Percentiles rank a stretch among this genome's conserved stretches.
Conservation (phyloP, 2,113 vertebrate genomes). For the Erinaceus europaeus region DNA sequence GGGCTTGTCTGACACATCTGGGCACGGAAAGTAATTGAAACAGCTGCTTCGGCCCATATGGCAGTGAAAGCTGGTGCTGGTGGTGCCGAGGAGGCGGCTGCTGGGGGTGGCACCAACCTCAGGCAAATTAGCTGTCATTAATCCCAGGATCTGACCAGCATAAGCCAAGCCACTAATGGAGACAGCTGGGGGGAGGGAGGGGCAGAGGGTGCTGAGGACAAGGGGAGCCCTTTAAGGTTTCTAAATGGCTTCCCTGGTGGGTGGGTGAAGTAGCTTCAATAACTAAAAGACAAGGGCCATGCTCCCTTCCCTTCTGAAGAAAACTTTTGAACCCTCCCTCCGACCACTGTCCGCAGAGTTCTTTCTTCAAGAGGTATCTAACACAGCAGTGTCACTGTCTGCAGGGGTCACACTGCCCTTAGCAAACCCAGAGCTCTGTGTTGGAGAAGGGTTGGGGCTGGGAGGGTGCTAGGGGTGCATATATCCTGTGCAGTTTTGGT, state of each 20-base stretch:
- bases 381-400: constrained; percentile 70
- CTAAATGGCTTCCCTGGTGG: constrained; percentile 61
- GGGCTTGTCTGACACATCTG: constrained; percentile 99
- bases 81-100: constrained; percentile 80
- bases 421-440: constrained; percentile 65
- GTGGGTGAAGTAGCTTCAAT: not conserved
- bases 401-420: constrained; percentile 59
- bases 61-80: constrained; percentile 93
- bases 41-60: constrained; percentile 99
- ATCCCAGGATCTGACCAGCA: constrained; percentile 99
- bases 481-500: not conserved
- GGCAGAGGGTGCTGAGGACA: constrained; percentile 30
- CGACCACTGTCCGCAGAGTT: constrained; percentile 52
- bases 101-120: constrained; percentile 92
- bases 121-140: constrained; percentile 99
- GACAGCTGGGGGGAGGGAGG: constrained; percentile 89
- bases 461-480: constrained; percentile 43
- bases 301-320: too few species aligned
- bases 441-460: constrained; percentile 46
- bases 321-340: too few species aligned
- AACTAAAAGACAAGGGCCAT: too few species aligned
- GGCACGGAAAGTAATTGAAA: constrained; percentile 99
- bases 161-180: constrained; percentile 95
- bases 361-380: constrained; percentile 69
- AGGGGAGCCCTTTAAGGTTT: constrained; percentile 70